Evolutionary conservation across 2,888 invertebrate species (phyloP).

Genomic region (Chrysolina oricalcia): DNA sequence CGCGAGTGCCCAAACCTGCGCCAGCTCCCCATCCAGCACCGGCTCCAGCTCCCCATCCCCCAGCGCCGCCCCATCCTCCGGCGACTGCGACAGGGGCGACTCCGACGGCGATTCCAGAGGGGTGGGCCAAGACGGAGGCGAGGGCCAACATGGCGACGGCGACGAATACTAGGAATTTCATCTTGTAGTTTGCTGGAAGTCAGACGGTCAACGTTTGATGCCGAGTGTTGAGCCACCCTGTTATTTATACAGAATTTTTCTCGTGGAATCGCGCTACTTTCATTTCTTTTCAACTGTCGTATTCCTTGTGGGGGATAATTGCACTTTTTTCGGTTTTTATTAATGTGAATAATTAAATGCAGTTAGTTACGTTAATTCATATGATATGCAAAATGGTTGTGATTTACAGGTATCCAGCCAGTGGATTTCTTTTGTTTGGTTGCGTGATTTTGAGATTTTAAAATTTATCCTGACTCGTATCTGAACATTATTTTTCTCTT

Average conservation of each 20-base stretch:
- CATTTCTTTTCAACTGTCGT: neutral
- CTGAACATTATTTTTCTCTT: no score
- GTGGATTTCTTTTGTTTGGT: no score
- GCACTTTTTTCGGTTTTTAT: neutral
- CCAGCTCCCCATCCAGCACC: slow-evolving; percentile 43
- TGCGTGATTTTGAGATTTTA: no score
- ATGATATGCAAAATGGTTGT: neutral
- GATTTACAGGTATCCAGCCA: no score
- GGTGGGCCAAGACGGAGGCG: slow-evolving; percentile 44
- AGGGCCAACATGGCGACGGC: slow-evolving; percentile 55
- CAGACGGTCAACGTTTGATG: slow-evolving; percentile 1
- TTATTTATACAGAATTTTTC: slow-evolving; percentile 3
- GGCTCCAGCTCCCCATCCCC: slow-evolving; percentile 24
- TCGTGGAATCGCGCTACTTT: neutral
- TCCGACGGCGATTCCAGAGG: slow-evolving; percentile 7
- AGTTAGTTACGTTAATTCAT: neutral
- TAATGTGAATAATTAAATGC: neutral
- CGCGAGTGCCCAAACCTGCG: slow-evolving; percentile 23
- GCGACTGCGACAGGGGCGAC: neutral
- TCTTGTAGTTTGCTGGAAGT: slow-evolving; percentile 44
- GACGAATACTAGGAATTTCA: slow-evolving; percentile 56
- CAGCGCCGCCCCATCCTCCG: no score
- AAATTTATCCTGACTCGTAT: no score
- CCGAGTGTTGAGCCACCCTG: neutral
- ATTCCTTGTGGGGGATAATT: neutral